Evolutionary conservation across 1,140 invertebrate species (phyloP).

Genomic region (Drosophila pseudoobscura): DNA sequence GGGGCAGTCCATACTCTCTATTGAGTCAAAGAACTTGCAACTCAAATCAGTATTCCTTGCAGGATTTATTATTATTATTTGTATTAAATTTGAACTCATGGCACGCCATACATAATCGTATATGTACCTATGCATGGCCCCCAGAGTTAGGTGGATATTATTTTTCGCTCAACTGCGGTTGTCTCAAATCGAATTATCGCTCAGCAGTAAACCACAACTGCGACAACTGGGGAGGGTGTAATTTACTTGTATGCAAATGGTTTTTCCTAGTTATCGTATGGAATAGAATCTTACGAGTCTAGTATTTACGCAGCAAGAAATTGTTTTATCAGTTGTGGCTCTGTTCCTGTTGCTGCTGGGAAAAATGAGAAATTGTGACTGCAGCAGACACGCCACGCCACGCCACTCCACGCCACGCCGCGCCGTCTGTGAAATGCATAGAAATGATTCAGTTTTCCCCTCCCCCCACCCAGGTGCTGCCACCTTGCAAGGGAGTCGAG

Average conservation of each 20-base stretch:
- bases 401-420: neutral
- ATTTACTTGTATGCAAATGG: slow-evolving; percentile 16
- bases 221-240: neutral
- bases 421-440: slow-evolving; percentile 17
- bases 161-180: too few species aligned
- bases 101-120: neutral
- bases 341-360: neutral
- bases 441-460: slow-evolving; percentile 18
- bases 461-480: slow-evolving; percentile 14
- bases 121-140: neutral
- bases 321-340: slow-evolving; percentile 39
- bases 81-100: too few species aligned
- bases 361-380: neutral
- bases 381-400: neutral
- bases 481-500: slow-evolving; percentile 45
- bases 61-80: too few species aligned
- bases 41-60: too few species aligned
- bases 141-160: too few species aligned
- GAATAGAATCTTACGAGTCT: neutral
- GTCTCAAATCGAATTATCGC: too few species aligned
- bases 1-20: neutral
- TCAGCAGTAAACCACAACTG: neutral
- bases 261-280: slow-evolving; percentile 1
- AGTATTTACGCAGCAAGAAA: slow-evolving; percentile 29
- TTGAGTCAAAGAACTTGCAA: neutral